These are phyloP conservation scores for Benitochromis conjunctus DNA, from an alignment of 2,113 vertebrate species.

Conservation along the genomic window DNA sequence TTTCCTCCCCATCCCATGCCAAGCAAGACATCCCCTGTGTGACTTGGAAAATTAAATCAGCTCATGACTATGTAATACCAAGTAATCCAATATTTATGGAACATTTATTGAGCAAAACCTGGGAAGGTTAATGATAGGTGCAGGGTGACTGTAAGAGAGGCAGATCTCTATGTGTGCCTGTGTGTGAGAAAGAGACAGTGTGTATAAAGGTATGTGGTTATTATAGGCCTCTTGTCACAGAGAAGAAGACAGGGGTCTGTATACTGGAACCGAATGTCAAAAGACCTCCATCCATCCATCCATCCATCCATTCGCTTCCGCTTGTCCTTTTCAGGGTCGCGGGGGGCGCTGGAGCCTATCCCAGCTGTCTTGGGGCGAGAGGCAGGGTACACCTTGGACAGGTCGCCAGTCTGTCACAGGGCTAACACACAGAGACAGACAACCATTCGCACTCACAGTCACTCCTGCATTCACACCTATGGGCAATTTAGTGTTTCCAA, in stretches of 20 bases:
- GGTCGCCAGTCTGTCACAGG: too few relatives aligned
- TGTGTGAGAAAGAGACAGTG: background rate
- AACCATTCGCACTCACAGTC: too few relatives aligned
- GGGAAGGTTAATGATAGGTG: background rate
- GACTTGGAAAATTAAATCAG: constrained; percentile 28
- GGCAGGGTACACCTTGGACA: too few relatives aligned
- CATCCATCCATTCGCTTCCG: too few relatives aligned
- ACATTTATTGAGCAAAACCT: constrained; percentile 9
- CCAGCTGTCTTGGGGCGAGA: too few relatives aligned
- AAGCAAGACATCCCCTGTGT: constrained; percentile 12
- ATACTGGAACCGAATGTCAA: background rate
- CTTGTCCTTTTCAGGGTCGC: too few relatives aligned
- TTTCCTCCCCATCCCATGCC: background rate
- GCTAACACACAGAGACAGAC: too few relatives aligned
- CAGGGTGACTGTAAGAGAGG: background rate
- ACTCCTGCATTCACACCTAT: too few relatives aligned
- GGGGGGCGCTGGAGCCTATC: too few relatives aligned
- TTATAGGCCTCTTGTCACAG: background rate
- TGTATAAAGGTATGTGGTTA: background rate
- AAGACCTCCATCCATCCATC: too few relatives aligned
- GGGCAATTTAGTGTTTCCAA: too few relatives aligned
- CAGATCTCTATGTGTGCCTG: background rate
- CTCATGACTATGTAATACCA: constrained; percentile 2
- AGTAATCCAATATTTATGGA: constrained; percentile 30
- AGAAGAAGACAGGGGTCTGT: background rate